phyloP scores from a whole-genome alignment of 2,888 invertebrate genomes.

The Periphyllus acericola region DNA sequence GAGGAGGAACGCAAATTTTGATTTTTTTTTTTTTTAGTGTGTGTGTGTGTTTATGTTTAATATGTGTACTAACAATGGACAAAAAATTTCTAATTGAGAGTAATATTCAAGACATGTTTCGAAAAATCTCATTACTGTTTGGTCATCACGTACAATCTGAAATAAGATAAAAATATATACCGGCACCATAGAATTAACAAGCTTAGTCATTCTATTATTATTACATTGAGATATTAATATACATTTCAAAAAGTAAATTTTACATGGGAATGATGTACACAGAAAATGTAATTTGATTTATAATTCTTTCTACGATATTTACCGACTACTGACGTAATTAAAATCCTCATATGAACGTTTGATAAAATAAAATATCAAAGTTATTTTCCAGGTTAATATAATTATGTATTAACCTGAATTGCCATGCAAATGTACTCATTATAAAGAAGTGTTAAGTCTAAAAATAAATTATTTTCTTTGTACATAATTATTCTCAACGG shows the following conservation, averaged over 20 bases:
- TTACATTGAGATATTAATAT: not conserved
- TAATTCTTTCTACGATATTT: not conserved
- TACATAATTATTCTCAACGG: not conserved
- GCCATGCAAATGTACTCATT: not conserved
- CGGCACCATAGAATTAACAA: conserved; percentile 8
- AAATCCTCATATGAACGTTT: not conserved
- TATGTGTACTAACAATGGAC: not conserved
- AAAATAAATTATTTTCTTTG: not conserved
- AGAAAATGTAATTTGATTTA: not conserved
- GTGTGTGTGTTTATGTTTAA: not conserved
- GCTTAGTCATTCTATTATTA: not conserved
- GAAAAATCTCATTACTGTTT: conserved; percentile 30
- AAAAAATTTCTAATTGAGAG: not conserved
- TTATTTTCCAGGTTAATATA: not conserved
- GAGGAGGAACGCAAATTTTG: too few species aligned
- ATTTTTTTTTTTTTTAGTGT: not conserved
- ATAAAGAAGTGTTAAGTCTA: not conserved
- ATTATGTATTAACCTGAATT: not conserved
- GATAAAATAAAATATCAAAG: not conserved
- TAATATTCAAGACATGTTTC: not conserved
- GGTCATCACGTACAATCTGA: conserved; percentile 32
- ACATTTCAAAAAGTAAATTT: not conserved
- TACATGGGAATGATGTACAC: not conserved
- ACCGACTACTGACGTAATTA: not conserved
- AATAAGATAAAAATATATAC: conserved; percentile 6